Evolutionary conservation across 2,888 invertebrate genomes (phyloP).

Genomic region (Lasius platythorax): DNA sequence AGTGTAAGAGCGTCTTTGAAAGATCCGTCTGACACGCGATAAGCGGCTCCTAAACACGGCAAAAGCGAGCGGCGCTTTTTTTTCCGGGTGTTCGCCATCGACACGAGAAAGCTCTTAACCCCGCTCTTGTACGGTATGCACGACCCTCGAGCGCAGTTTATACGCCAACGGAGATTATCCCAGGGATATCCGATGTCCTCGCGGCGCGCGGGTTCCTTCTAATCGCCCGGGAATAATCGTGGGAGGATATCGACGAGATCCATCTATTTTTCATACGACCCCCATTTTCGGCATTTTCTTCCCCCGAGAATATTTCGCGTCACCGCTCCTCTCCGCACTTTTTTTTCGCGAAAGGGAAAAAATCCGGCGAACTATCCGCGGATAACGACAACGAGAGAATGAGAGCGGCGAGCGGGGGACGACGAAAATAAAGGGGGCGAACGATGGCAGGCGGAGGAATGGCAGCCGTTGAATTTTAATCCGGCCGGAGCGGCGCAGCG

Average conservation of each 20-base stretch:
- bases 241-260: neutral
- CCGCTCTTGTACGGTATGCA: constrained; percentile 27
- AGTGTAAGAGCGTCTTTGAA: neutral
- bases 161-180: constrained; percentile 51
- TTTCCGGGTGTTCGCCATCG: constrained; percentile 34
- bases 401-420: neutral
- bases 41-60: constrained; percentile 39
- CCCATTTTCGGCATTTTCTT: neutral
- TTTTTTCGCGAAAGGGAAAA: neutral
- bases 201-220: neutral
- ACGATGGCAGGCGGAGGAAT: neutral
- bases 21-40: constrained; percentile 8
- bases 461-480: constrained; percentile 45
- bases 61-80: constrained; percentile 39
- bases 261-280: neutral
- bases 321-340: neutral
- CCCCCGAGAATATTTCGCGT: neutral
- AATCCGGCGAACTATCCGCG: constrained; percentile 2
- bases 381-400: constrained; percentile 5
- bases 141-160: constrained; percentile 50
- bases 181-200: constrained; percentile 20
- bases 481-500: neutral
- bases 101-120: constrained; percentile 64
- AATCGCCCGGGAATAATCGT: constrained; percentile 46
- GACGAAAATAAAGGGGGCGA: constrained; percentile 14